Conservation (phyloP, 2,113 vertebrate genomes). For the Urocolius indicus region DNA sequence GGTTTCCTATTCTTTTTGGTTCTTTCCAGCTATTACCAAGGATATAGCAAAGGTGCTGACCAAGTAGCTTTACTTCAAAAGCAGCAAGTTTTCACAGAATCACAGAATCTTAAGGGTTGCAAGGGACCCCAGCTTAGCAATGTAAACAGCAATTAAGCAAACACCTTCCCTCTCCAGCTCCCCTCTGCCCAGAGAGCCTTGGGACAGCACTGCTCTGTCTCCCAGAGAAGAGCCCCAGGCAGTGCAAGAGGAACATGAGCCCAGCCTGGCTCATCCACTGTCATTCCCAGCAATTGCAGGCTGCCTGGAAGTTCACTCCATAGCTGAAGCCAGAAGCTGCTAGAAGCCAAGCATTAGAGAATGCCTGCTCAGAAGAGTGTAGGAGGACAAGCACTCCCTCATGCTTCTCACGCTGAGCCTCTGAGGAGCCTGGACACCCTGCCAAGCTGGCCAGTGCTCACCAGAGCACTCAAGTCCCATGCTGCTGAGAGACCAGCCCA, state of each 20-base stretch:
- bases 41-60: neutral
- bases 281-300: neutral
- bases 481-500: neutral
- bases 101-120: too few relatives aligned
- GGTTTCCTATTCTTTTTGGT: neutral
- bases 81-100: neutral
- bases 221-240: too few relatives aligned
- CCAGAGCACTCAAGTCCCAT: neutral
- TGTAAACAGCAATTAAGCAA: neutral
- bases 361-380: neutral
- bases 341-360: neutral
- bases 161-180: neutral
- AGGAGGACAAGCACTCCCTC: neutral
- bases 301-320: neutral
- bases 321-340: neutral
- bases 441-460: neutral
- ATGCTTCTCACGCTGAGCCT: neutral
- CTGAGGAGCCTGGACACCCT: neutral
- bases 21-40: slow-evolving; percentile 6
- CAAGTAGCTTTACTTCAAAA: neutral
- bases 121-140: neutral
- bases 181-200: neutral
- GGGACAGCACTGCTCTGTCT: neutral
- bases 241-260: neutral
- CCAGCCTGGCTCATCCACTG: neutral